A percentile compares a stretch with the other conserved stretches of the same genome.
Evolutionary conservation across 2,113 vertebrate genomes (phyloP).

Genomic region (Mystacornis crossleyi): DNA sequence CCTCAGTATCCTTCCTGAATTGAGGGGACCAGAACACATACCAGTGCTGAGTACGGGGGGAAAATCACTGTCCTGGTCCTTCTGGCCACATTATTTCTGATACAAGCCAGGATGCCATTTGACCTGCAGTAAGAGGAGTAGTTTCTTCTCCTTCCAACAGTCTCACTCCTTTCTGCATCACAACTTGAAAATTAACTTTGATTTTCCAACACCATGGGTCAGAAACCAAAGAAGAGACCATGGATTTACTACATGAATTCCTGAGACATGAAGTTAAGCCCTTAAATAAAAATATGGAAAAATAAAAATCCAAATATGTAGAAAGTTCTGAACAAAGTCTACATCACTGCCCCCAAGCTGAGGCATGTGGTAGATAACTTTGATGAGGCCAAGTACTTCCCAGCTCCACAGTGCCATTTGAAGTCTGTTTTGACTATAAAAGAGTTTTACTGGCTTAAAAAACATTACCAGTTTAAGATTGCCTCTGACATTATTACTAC

Average conservation of each 20-base stretch:
- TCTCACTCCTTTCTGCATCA: not conserved
- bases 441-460: not conserved
- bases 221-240: not conserved
- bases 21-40: not conserved
- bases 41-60: too few relatives aligned
- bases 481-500: not conserved
- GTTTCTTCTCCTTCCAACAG: not conserved
- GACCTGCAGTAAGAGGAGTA: not conserved
- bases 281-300: not conserved
- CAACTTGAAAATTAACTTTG: not conserved
- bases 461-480: not conserved
- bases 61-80: not conserved
- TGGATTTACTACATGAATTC: not conserved
- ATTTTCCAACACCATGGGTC: not conserved
- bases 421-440: not conserved
- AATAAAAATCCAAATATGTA: not conserved
- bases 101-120: not conserved
- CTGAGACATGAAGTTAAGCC: not conserved
- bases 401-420: not conserved
- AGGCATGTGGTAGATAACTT: not conserved
- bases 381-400: not conserved
- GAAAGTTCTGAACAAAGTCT: not conserved
- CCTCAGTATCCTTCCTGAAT: not conserved
- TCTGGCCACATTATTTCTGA: not conserved
- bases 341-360: fast-evolving